Percentiles rank a stretch among this genome's conserved stretches.
Conservation (phyloP, 1,140 invertebrate genomes). For the Lordiphosa mommai region DNA sequence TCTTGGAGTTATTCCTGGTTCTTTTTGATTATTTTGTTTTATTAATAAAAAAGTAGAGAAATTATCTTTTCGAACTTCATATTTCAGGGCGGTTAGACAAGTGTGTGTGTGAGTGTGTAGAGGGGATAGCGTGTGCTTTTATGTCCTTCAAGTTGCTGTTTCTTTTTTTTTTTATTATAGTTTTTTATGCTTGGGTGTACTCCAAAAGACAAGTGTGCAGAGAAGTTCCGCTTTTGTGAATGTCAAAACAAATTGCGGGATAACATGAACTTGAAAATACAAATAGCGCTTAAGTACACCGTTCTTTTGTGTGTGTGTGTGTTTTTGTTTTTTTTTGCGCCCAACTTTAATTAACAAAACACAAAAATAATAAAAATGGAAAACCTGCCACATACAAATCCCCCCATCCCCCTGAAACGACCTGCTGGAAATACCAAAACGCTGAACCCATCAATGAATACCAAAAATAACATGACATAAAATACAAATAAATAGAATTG, state of each 20-base stretch:
- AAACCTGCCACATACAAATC: conserved; percentile 2
- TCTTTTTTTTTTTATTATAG: background rate
- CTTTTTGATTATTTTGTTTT: conserved; percentile 13
- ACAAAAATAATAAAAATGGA: background rate
- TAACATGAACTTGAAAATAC: conserved; percentile 18
- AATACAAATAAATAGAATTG: conserved; percentile 67
- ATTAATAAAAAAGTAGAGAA: conserved; percentile 60
- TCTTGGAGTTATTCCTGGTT: conserved; percentile 1
- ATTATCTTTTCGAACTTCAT: conserved; percentile 76
- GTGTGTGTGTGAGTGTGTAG: conserved; percentile 9
- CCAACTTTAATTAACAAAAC: background rate
- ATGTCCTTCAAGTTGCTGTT: conserved; percentile 31
- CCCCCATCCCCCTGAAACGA: background rate
- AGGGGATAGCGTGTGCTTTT: conserved; percentile 53
- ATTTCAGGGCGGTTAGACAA: conserved; percentile 58
- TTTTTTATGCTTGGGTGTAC: conserved; percentile 12
- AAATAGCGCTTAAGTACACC: too few relatives aligned
- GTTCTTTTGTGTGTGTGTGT: background rate
- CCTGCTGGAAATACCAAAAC: background rate
- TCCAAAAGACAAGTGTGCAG: conserved; percentile 29
- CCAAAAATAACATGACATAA: conserved; percentile 48
- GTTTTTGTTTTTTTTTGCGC: background rate
- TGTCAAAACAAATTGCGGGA: conserved; percentile 13
- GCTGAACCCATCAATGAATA: conserved; percentile 49
- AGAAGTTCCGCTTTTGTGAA: conserved; percentile 3